phyloP scores from a whole-genome alignment of 2,888 invertebrate species.

The Nemurella pictetii region DNA sequence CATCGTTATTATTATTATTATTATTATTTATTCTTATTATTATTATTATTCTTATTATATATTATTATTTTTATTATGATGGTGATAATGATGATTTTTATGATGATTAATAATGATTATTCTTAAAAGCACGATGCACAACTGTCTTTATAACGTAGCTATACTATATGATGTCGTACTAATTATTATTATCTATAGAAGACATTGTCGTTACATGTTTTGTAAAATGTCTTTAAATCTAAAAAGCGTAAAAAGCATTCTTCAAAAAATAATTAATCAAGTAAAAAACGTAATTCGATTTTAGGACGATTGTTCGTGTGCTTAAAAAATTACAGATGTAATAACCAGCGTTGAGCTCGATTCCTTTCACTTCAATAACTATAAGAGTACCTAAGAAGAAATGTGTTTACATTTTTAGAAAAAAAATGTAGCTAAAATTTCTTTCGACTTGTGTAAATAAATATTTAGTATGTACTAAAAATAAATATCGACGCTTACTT shows the following conservation, averaged over 20 bases:
- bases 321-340: slow-evolving; percentile 3
- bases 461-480: slow-evolving; percentile 36
- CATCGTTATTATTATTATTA: slow-evolving; percentile 9
- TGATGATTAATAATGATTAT: not conserved
- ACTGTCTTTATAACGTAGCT: not conserved
- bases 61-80: not conserved
- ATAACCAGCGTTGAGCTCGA: not conserved
- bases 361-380: slow-evolving; percentile 7
- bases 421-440: slow-evolving; percentile 23
- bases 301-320: slow-evolving; percentile 25
- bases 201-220: slow-evolving; percentile 23
- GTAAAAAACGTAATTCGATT: slow-evolving; percentile 10
- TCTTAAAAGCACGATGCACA: not conserved
- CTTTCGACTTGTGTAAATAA: slow-evolving; percentile 36
- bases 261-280: slow-evolving; percentile 8
- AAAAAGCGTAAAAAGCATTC: slow-evolving; percentile 11
- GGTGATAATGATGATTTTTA: not conserved
- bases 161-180: slow-evolving; percentile 11
- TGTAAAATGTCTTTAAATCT: slow-evolving; percentile 24
- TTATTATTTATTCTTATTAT: not conserved
- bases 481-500: too few species aligned
- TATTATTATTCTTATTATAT: not conserved
- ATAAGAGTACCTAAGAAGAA: slow-evolving; percentile 18
- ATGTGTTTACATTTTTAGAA: slow-evolving; percentile 26
- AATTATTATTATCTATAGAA: slow-evolving; percentile 15